Conservation (phyloP, 1,140 invertebrate species). For the Leptonema lineaticorne region DNA sequence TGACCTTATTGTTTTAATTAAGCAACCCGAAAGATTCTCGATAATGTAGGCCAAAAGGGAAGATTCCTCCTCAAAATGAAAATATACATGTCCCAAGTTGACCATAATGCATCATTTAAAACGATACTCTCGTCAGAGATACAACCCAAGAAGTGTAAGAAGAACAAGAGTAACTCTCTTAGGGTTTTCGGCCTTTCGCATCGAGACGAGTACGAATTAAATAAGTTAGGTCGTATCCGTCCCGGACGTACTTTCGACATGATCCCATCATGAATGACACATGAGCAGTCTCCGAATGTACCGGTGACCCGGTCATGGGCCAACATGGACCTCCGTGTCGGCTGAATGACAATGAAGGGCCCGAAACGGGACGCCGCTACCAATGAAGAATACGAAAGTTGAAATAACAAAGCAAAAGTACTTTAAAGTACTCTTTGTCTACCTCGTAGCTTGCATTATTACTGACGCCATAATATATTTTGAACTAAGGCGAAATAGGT, state of each 20-base stretch:
- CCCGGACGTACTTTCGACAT: constrained; percentile 12
- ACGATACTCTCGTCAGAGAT: neutral
- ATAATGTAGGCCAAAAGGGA: neutral
- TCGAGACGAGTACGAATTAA: neutral
- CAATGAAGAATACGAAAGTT: no score
- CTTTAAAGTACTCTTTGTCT: no score
- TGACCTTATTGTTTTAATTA: no score
- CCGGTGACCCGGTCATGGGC: constrained; percentile 9
- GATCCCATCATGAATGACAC: constrained; percentile 20
- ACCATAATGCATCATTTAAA: constrained; percentile 4
- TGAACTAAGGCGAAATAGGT: no score
- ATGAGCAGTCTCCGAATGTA: constrained; percentile 4
- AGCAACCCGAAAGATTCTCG: no score
- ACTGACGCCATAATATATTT: no score
- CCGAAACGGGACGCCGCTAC: no score
- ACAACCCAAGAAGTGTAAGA: neutral
- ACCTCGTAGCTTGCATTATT: no score
- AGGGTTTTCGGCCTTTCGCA: neutral
- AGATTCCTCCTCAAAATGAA: neutral
- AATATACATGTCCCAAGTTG: neutral
- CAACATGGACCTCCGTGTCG: neutral
- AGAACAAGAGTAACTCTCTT: no score
- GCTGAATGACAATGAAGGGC: constrained; percentile 14
- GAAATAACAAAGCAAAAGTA: no score
- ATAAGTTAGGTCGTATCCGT: constrained; percentile 22